These are phyloP conservation scores for Clarias gariepinus DNA, from an alignment of 2,113 vertebrate species.

Conservation along the genomic window DNA sequence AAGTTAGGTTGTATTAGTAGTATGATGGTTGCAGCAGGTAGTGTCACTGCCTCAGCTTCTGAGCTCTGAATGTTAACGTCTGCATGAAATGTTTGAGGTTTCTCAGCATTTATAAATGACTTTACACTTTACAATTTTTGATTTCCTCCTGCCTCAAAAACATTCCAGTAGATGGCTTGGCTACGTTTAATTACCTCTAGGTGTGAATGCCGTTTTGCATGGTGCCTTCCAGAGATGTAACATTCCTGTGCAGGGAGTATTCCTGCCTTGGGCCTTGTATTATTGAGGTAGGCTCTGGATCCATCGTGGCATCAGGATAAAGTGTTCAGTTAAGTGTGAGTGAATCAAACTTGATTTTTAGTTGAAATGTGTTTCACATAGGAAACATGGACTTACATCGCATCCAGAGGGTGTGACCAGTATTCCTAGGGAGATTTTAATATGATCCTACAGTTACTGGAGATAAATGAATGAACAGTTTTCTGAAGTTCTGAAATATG, in stretches of 20 bases:
- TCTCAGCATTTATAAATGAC: too few relatives aligned
- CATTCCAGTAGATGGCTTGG: not conserved
- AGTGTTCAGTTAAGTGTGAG: not conserved
- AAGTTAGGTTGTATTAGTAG: not conserved
- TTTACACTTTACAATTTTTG: too few relatives aligned
- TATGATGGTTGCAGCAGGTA: not conserved
- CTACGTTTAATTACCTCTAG: not conserved
- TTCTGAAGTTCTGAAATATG: not conserved
- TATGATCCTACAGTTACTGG: not conserved
- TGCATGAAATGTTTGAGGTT: too few relatives aligned
- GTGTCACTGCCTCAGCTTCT: not conserved
- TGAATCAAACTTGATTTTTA: not conserved
- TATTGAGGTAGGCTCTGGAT: not conserved
- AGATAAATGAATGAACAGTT: not conserved
- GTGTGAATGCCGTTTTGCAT: not conserved
- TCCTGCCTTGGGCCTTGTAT: not conserved
- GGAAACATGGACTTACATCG: not conserved
- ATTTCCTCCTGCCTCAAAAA: not conserved
- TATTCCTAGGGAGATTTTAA: not conserved
- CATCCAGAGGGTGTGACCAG: not conserved
- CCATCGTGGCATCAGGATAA: not conserved
- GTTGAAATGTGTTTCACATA: not conserved
- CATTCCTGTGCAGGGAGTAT: not conserved
- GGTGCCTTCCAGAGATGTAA: not conserved
- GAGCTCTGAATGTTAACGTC: too few relatives aligned